These are phyloP conservation scores for Andrena camellia DNA, from an alignment of 2,888 invertebrate species.

Conservation along the genomic window DNA sequence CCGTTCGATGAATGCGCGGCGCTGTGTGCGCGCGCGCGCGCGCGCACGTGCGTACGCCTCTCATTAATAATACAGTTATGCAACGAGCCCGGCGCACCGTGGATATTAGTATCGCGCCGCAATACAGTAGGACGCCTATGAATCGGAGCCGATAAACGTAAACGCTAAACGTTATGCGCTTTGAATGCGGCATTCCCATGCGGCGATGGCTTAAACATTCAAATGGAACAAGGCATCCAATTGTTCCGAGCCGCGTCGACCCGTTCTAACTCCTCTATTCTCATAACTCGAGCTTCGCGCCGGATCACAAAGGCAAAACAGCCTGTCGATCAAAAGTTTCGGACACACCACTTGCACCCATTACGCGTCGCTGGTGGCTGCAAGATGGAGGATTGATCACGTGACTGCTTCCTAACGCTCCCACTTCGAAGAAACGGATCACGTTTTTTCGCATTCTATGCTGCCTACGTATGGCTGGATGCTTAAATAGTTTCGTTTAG, in stretches of 20 bases:
- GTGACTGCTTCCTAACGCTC: too few species aligned
- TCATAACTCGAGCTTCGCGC: neutral
- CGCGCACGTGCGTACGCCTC: constrained; percentile 43
- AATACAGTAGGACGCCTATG: constrained; percentile 41
- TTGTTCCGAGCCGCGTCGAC: constrained; percentile 16
- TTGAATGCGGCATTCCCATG: constrained; percentile 5
- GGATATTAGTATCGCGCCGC: constrained; percentile 59
- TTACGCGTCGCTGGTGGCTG: too few species aligned
- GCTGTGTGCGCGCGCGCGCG: constrained; percentile 27
- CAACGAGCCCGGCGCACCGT: constrained; percentile 54
- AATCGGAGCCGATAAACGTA: constrained; percentile 59
- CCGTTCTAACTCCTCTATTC: neutral
- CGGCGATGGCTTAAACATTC: constrained; percentile 17
- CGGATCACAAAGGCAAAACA: neutral
- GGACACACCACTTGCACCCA: too few species aligned
- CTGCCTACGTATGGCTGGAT: too few species aligned
- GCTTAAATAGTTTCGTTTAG: too few species aligned
- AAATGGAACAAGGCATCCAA: constrained; percentile 27
- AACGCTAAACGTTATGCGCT: constrained; percentile 41
- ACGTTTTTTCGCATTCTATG: too few species aligned
- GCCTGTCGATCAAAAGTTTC: neutral
- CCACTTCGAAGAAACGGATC: too few species aligned
- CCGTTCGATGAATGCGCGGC: constrained; percentile 52
- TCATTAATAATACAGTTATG: constrained; percentile 71
- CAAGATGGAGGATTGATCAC: too few species aligned